Evolutionary conservation across 2,888 invertebrate genomes (phyloP).

Genomic region (Latheticus oryzae): DNA sequence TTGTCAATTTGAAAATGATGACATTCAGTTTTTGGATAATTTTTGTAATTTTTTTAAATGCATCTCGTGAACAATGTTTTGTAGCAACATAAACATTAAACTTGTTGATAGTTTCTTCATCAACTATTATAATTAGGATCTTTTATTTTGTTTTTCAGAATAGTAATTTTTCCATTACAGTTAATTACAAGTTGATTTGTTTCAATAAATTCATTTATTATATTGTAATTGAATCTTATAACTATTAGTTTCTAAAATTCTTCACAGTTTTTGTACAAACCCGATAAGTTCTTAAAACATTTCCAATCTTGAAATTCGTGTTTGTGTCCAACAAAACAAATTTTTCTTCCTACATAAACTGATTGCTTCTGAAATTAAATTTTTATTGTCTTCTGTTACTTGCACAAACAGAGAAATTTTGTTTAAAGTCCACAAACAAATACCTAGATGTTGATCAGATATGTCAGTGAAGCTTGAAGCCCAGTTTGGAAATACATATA

Average conservation of each 20-base stretch:
- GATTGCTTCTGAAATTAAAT: conserved; percentile 3
- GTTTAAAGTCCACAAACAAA: neutral
- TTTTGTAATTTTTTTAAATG: neutral
- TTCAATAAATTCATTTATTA: neutral
- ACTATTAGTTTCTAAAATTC: neutral
- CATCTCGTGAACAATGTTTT: neutral
- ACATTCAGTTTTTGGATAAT: conserved; percentile 1
- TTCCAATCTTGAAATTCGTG: neutral
- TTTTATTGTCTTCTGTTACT: neutral
- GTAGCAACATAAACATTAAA: neutral
- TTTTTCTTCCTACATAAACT: neutral
- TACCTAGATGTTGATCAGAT: neutral
- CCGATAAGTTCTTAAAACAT: neutral
- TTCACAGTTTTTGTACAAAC: neutral
- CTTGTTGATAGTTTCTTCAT: neutral
- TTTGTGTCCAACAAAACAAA: neutral
- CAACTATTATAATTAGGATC: neutral
- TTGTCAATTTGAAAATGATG: conserved; percentile 5
- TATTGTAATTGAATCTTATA: neutral
- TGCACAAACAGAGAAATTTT: neutral
- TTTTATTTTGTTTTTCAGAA: neutral
- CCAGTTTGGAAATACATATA: neutral
- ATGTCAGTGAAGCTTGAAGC: neutral
- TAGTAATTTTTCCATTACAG: neutral
- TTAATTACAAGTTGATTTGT: neutral